Evolutionary conservation across 2,113 vertebrate genomes (phyloP).

Genomic region (Nanorana parkeri): DNA sequence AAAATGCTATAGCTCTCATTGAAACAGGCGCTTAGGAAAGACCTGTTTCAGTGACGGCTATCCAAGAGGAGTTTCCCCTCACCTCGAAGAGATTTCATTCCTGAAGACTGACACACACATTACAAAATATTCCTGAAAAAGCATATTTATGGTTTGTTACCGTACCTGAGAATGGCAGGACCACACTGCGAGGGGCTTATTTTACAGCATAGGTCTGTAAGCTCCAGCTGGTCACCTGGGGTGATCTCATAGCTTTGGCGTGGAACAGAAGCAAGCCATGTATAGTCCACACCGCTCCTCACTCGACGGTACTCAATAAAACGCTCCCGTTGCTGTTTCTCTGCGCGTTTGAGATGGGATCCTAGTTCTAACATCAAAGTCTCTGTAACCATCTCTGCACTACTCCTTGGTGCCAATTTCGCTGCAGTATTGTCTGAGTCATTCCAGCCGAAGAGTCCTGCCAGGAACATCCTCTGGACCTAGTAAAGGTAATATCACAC

Average conservation of each 20-base stretch:
- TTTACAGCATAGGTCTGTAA: slow-evolving; percentile 77
- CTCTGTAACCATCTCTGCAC: slow-evolving; percentile 77
- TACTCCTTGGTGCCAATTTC: slow-evolving; percentile 69
- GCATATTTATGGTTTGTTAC: not conserved
- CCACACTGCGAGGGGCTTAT: slow-evolving; percentile 78
- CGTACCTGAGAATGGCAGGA: slow-evolving; percentile 75
- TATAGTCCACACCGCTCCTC: slow-evolving; percentile 76
- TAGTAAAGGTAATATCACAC: not conserved
- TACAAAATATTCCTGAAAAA: no score
- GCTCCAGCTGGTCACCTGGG: slow-evolving; percentile 75
- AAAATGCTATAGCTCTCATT: no score
- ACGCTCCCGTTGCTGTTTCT: slow-evolving; percentile 74
- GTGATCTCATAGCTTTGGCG: slow-evolving; percentile 72
- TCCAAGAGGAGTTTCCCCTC: no score
- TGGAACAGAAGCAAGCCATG: slow-evolving; percentile 72
- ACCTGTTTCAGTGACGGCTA: no score
- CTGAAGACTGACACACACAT: no score
- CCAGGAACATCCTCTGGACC: slow-evolving; percentile 51
- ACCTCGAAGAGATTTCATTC: no score
- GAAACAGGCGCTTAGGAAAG: no score
- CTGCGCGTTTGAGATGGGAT: slow-evolving; percentile 77
- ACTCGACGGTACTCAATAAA: slow-evolving; percentile 63
- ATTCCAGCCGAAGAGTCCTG: slow-evolving; percentile 52
- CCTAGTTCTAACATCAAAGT: slow-evolving; percentile 80
- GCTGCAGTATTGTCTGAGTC: not conserved